Evolutionary conservation across 1,140 invertebrate species (phyloP).

Genomic region (Listronotus bonariensis): DNA sequence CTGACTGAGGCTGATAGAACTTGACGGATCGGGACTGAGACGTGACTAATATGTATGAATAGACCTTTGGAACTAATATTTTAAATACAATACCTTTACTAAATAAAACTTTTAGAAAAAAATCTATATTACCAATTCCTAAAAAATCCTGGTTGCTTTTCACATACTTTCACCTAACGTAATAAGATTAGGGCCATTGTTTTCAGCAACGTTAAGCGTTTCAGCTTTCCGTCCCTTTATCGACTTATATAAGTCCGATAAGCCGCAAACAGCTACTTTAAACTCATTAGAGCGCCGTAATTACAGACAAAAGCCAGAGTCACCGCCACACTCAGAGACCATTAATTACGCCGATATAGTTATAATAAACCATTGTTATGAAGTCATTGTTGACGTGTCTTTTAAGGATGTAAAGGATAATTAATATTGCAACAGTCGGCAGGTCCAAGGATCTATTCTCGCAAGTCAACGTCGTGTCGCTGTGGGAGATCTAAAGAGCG

Average conservation of each 20-base stretch:
- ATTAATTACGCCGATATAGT: slow-evolving; percentile 53
- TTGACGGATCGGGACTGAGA: too few species aligned
- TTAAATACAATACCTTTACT: too few species aligned
- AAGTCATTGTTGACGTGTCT: slow-evolving; percentile 52
- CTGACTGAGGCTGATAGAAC: too few species aligned
- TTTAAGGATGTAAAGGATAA: slow-evolving; percentile 53
- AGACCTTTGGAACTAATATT: too few species aligned
- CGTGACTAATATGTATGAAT: too few species aligned
- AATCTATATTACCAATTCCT: too few species aligned
- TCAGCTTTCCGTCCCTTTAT: background rate
- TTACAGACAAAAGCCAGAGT: slow-evolving; percentile 52
- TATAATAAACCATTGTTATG: slow-evolving; percentile 54
- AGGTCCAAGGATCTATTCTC: slow-evolving; percentile 37
- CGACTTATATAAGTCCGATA: slow-evolving; percentile 34
- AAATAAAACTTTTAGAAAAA: too few species aligned
- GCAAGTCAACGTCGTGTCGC: slow-evolving; percentile 12
- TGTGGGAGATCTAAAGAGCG: slow-evolving; percentile 1
- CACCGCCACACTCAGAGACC: slow-evolving; percentile 50
- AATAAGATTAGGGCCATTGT: too few species aligned
- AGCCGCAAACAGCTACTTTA: slow-evolving; percentile 43
- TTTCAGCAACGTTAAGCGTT: too few species aligned
- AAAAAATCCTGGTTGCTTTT: too few species aligned
- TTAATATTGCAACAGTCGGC: slow-evolving; percentile 46
- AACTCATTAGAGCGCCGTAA: slow-evolving; percentile 51
- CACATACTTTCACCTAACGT: too few species aligned